These are phyloP conservation scores for Trichosurus vulpecula DNA, from an alignment of 2,797 vertebrate genomes.

Conservation along the genomic window DNA sequence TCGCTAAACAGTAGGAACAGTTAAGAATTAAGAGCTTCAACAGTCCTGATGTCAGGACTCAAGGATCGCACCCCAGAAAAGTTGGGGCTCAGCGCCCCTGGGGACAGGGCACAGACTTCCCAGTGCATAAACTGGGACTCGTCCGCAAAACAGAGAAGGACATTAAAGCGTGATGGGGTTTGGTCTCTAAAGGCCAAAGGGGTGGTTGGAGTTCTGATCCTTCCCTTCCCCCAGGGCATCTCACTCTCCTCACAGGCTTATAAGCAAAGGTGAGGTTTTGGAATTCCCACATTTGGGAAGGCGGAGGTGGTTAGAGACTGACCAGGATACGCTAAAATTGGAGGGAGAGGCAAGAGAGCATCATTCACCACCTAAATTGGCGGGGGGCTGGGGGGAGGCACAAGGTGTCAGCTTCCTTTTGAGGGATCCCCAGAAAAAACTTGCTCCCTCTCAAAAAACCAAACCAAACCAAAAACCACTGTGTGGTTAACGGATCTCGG, in stretches of 20 bases:
- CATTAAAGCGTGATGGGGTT: neutral
- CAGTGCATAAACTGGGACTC: neutral
- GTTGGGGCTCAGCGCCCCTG: neutral
- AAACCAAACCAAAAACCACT: neutral
- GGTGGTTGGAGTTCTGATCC: accelerated
- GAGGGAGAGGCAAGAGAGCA: neutral
- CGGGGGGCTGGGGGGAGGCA: neutral
- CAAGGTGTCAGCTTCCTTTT: neutral
- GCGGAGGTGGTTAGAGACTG: neutral
- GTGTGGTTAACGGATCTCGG: neutral
- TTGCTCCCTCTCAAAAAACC: neutral
- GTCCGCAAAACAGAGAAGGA: neutral
- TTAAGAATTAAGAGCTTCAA: neutral
- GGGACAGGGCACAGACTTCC: neutral
- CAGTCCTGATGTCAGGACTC: neutral
- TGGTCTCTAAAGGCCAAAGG: neutral
- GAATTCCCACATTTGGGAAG: neutral
- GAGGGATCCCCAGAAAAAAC: neutral
- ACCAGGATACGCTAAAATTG: neutral
- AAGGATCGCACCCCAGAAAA: neutral
- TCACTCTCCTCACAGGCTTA: neutral
- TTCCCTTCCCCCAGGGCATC: neutral
- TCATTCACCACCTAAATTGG: neutral
- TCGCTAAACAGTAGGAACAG: neutral
- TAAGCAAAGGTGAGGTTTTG: neutral